Evolutionary conservation across 2,113 vertebrate genomes (phyloP).

Genomic region (Paralichthys olivaceus): DNA sequence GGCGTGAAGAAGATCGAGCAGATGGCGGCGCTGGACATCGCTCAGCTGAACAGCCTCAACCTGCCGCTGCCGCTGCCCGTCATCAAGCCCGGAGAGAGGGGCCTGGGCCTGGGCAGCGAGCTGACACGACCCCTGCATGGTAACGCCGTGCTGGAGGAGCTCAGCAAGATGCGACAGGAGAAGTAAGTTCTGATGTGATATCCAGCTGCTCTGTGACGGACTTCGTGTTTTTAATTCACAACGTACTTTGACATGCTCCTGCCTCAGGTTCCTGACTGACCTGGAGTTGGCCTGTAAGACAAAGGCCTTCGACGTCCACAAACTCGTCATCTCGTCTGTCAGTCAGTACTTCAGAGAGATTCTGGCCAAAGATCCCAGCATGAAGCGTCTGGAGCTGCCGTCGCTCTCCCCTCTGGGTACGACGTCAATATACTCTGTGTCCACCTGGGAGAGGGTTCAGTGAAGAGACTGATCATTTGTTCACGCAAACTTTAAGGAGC

Average conservation of each 20-base stretch:
- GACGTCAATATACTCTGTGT: too few species aligned
- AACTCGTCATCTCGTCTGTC: conserved; percentile 85
- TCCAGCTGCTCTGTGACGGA: too few species aligned
- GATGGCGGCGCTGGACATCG: conserved; percentile 82
- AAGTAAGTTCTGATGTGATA: conserved; percentile 47
- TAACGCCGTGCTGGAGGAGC: conserved; percentile 83
- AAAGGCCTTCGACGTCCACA: conserved; percentile 88
- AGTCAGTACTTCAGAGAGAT: conserved; percentile 85
- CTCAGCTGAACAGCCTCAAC: conserved; percentile 83
- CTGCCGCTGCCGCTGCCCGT: conserved; percentile 79
- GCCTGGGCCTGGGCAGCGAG: conserved; percentile 83
- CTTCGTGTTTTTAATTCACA: too few species aligned
- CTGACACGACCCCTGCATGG: conserved; percentile 80
- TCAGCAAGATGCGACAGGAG: conserved; percentile 86
- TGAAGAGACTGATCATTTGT: too few species aligned
- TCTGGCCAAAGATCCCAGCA: conserved; percentile 84
- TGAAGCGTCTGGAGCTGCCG: conserved; percentile 84
- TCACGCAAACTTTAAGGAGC: too few species aligned
- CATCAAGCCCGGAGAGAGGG: conserved; percentile 81
- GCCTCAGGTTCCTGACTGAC: conserved; percentile 84
- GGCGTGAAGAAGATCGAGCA: conserved; percentile 82
- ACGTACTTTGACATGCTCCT: not conserved
- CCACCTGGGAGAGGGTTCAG: not conserved
- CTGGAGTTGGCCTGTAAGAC: conserved; percentile 87
- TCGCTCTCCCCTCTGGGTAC: conserved; percentile 83